Evolutionary conservation across 1,140 invertebrate genomes (phyloP), one percentile per base, ranked within the genome.

Genomic region (Papilio polyxenes): DNA sequence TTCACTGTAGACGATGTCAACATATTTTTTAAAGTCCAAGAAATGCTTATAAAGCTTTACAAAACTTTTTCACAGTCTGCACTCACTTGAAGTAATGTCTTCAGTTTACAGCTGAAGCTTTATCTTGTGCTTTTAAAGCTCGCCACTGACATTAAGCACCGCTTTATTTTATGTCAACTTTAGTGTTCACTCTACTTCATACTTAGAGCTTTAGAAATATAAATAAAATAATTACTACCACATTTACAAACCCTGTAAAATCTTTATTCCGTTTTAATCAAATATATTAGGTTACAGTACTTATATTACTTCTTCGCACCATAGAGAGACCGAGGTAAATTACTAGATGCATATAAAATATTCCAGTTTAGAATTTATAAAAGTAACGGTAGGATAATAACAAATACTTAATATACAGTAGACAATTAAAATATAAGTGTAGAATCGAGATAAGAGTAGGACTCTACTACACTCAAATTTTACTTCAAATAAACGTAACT

Each of bases 111-210:
- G 75, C 75, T 23, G 75, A n/a, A 48, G 49, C 75, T 77, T 77
- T 77, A 77, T 77, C 48, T 77, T 77, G 49, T 31, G 44, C 75
- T 53, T 77, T 77, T 74, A 75, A 75, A 77, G 75, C 75, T 77
- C 44, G 75, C 44, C 49, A 49, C 20, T 53, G 48, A 31, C 75
- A 53, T 49, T 51, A 15, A 77, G 48, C 20, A 77, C 75, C 75
- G 48, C 7, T 77, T 77, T 77, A 53, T 77, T 77, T 77, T 53
- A 77, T 77, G 75, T 77, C 75, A 77, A 77, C 75, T 77, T 49
- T 49, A 77, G 49, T 49, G 48, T 53, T 77, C 20, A 53, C 20
- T 77, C 20, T 77, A 77, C 11, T 53, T 77, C 48, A 53, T 77
- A 31, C 11, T 77, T 77, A 53, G 5, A 53, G 20, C 49, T 31